Conservation (phyloP, 2,797 vertebrate genomes). For the Cossypha dichroa region DNA sequence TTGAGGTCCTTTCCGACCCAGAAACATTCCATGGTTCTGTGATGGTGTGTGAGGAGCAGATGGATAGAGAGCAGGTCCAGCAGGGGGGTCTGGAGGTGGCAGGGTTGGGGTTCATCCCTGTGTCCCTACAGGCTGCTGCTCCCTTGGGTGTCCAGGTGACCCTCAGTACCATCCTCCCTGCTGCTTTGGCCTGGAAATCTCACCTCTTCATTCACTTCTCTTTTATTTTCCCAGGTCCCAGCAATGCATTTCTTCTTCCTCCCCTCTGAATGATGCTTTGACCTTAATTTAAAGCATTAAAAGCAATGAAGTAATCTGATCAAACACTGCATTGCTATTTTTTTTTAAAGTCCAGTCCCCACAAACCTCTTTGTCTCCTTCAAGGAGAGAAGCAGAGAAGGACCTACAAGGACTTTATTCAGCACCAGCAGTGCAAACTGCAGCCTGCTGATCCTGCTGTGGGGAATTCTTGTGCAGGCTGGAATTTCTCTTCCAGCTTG, state of each 20-base stretch:
- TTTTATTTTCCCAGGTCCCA: rapidly evolving
- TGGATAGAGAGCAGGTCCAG: not conserved
- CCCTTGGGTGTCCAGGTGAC: rapidly evolving
- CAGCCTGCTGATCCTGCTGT: not conserved
- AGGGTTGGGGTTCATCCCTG: not conserved
- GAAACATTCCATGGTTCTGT: not conserved
- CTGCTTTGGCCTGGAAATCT: not conserved
- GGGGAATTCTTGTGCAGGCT: not conserved
- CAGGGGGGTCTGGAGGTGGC: not conserved
- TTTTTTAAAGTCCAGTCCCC: not conserved
- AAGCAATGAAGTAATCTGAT: not conserved
- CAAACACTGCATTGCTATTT: rapidly evolving
- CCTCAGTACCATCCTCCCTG: rapidly evolving
- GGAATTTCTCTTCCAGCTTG: not conserved
- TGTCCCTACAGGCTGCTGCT: not conserved
- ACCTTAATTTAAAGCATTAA: not conserved
- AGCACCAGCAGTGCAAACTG: not conserved
- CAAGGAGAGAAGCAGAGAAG: not conserved
- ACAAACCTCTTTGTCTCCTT: not conserved
- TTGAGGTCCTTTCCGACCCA: not conserved
- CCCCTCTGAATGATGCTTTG: not conserved
- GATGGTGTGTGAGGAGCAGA: not conserved
- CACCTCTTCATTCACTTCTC: not conserved
- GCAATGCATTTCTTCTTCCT: not conserved
- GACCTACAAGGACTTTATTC: rapidly evolving